Evolutionary conservation across 2,888 invertebrate genomes (phyloP).

Genomic region (Folsomia manolachei): DNA sequence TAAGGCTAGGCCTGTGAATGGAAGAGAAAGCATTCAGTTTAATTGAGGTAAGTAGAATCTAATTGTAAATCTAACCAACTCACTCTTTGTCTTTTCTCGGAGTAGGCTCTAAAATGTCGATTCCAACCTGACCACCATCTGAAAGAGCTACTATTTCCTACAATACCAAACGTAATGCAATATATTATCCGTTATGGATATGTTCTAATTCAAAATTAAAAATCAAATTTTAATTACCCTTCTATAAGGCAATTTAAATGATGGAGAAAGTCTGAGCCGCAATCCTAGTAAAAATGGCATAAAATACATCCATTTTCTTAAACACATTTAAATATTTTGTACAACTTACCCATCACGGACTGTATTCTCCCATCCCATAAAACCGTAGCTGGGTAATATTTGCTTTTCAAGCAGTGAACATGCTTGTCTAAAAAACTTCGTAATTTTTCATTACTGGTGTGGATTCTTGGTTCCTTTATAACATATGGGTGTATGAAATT

Average conservation of each 20-base stretch:
- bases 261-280: slow-evolving; percentile 39
- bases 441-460: slow-evolving; percentile 52
- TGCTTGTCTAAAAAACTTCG: slow-evolving; percentile 63
- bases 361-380: slow-evolving; percentile 56
- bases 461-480: slow-evolving; percentile 41
- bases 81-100: slow-evolving; percentile 52
- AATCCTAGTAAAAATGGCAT: too few relatives aligned
- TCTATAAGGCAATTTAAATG: slow-evolving; percentile 41
- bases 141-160: slow-evolving; percentile 66
- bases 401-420: slow-evolving; percentile 66
- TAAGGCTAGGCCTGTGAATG: slow-evolving; percentile 55
- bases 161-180: too few relatives aligned
- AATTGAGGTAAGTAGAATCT: not conserved
- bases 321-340: too few relatives aligned
- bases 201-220: too few relatives aligned
- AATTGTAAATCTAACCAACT: too few relatives aligned
- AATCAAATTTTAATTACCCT: too few relatives aligned
- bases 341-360: slow-evolving; percentile 42
- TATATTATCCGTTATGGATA: too few relatives aligned
- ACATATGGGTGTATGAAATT: too few relatives aligned
- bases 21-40: not conserved
- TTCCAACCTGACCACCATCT: slow-evolving; percentile 75
- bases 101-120: slow-evolving; percentile 64
- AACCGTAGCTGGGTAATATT: slow-evolving; percentile 75
- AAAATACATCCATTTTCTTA: too few relatives aligned